phyloP scores from a whole-genome alignment of 2,113 vertebrate species.

The Xiphophorus couchianus region DNA sequence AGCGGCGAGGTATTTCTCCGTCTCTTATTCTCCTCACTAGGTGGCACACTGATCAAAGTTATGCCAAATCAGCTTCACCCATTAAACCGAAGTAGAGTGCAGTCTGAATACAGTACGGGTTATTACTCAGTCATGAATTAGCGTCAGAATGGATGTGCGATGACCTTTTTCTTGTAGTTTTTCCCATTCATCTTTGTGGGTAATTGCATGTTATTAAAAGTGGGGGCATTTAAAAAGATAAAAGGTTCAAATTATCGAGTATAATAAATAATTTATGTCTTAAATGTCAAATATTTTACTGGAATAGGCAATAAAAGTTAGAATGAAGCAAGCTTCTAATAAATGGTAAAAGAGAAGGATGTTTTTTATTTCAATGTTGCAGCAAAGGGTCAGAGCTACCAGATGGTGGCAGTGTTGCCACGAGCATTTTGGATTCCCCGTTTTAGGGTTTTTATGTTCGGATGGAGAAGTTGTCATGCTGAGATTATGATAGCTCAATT shows the following conservation, averaged over 20 bases:
- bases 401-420: slow-evolving; percentile 81
- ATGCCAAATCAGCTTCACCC: slow-evolving; percentile 30
- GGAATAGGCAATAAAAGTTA: neutral
- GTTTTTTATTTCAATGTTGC: slow-evolving; percentile 4
- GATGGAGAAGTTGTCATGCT: slow-evolving; percentile 20
- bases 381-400: slow-evolving; percentile 49
- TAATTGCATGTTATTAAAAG: slow-evolving; percentile 1
- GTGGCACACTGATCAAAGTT: slow-evolving; percentile 71
- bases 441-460: slow-evolving; percentile 31
- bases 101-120: slow-evolving; percentile 7
- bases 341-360: neutral
- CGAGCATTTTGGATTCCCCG: slow-evolving; percentile 42
- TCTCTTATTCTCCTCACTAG: slow-evolving; percentile 60
- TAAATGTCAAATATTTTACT: neutral
- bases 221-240: slow-evolving; percentile 7
- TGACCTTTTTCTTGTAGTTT: slow-evolving; percentile 4
- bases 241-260: neutral
- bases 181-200: neutral
- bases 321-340: neutral
- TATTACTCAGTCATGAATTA: slow-evolving; percentile 15
- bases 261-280: neutral
- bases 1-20: slow-evolving; percentile 14
- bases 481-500: slow-evolving; percentile 13
- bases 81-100: neutral
- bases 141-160: slow-evolving; percentile 5